phyloP scores from a whole-genome alignment of 2,888 invertebrate genomes.

The Schizaphis graminum region DNA sequence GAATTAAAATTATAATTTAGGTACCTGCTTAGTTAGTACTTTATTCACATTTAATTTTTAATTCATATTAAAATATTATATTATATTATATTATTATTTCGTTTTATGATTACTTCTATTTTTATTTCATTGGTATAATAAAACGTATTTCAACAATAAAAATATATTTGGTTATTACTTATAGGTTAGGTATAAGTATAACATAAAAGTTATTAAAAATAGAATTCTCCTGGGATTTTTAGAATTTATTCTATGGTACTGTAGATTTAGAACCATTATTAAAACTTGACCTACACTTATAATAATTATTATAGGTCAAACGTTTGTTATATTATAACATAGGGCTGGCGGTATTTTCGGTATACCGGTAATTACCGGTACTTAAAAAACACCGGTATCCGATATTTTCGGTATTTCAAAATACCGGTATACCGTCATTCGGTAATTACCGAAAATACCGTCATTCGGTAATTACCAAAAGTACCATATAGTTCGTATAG shows the following conservation, averaged over 20 bases:
- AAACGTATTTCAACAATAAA: neutral
- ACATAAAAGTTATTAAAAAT: neutral
- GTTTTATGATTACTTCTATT: neutral
- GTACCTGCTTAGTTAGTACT: neutral
- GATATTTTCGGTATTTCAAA: too few species aligned
- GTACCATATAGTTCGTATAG: too few species aligned
- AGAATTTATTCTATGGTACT: neutral
- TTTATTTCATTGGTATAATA: neutral
- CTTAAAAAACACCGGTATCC: too few species aligned
- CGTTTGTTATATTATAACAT: neutral
- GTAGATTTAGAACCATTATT: neutral
- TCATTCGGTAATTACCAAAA: too few species aligned
- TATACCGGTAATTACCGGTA: too few species aligned
- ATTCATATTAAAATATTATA: neutral
- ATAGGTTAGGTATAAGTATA: neutral
- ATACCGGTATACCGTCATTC: too few species aligned
- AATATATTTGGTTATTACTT: neutral
- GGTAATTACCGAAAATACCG: too few species aligned
- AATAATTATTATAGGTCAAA: neutral
- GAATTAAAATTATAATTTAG: neutral
- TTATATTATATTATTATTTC: neutral
- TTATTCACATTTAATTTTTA: neutral
- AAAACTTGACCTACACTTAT: neutral
- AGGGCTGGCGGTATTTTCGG: too few species aligned
- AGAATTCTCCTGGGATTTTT: neutral